Base-by-base conservation (phyloP, 2,888 invertebrate genomes). In the Deroplatys truncata region DNA sequence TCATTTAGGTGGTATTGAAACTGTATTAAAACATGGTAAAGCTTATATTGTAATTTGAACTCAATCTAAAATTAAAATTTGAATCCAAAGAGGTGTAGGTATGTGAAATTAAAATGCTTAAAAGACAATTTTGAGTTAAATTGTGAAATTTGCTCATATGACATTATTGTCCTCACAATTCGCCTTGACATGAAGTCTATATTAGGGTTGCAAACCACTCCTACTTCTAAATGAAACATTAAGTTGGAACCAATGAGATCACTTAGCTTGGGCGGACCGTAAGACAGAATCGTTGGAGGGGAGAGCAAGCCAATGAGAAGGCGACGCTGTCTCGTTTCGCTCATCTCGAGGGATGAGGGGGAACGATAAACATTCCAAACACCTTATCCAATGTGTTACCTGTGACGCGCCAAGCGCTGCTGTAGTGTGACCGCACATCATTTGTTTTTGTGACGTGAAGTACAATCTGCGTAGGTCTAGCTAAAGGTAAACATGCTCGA, bases 191-290 rank as follows among this genome's bases (percentile, higher is more conserved):
- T 85, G 10, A 87, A 87, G 87, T 35, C 87, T 87, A 31, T 87
- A 87, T 87, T 87, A 87, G 87, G 35, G 56, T 83, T 20, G 13
- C 13, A 83, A 82, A 86, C 86, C 86, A 82, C 87, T 87, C 87
- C 87, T 82, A 82, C 87, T n/a, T 83, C 83, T 87, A 87, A 87
- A 82, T 87, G 87, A 87, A 35, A 83, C 82, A 83, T 87, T 83
- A 31, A 87, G 28, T 35, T 43, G 82, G 82, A 43, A 28, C 87
- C 87, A 87, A 87, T 87, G 86, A 29, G 82, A 86, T 72, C 56
- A 72, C 72, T 86, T 86, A 86, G 72, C 82, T 86, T 86, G 86
- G 86, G 86, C 29, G 86, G 86, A 86, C 15, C 56, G 86, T 86
- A 86, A 86, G 86, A 82, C 56, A 72, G 25, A 72, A 20, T 86